These are phyloP conservation scores for Seladonia tumulorum DNA, from an alignment of 2,888 invertebrate genomes.

Conservation along the genomic window DNA sequence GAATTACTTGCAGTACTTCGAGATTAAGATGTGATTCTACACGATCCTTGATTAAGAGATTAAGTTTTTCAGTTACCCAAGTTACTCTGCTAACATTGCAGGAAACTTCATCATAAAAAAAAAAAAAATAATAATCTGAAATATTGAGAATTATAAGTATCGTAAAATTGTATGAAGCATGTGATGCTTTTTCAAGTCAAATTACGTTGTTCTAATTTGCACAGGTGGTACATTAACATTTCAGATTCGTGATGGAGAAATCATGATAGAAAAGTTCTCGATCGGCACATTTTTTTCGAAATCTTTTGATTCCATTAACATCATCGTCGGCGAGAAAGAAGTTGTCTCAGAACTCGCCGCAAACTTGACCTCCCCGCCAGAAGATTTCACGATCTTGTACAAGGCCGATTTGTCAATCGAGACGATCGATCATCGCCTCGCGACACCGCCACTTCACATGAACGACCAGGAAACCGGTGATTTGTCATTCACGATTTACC, in stretches of 20 bases:
- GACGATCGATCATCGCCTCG: not conserved
- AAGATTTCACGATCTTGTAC: constrained; percentile 25
- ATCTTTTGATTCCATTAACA: not conserved
- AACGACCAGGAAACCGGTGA: not conserved
- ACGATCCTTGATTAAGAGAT: not conserved
- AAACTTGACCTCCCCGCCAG: constrained; percentile 49
- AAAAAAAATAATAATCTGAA: not conserved
- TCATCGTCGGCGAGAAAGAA: not conserved
- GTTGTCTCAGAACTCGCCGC: constrained; percentile 11
- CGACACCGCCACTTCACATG: not conserved
- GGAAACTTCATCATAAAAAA: not conserved
- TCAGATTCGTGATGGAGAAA: not conserved
- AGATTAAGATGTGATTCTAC: not conserved
- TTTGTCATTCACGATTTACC: not conserved
- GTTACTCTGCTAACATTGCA: not conserved
- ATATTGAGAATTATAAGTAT: not conserved
- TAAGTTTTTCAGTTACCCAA: not conserved
- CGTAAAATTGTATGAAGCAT: not conserved
- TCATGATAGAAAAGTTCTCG: not conserved
- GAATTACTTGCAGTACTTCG: not conserved
- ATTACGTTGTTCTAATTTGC: not conserved
- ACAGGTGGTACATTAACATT: not conserved
- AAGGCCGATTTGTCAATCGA: constrained; percentile 14
- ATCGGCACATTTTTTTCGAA: not conserved
- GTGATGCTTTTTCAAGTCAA: not conserved